Percentiles rank a stretch among this genome's conserved stretches.
Evolutionary conservation across 2,113 vertebrate species (phyloP).

Genomic region (Chamaetylas fuelleborni): DNA sequence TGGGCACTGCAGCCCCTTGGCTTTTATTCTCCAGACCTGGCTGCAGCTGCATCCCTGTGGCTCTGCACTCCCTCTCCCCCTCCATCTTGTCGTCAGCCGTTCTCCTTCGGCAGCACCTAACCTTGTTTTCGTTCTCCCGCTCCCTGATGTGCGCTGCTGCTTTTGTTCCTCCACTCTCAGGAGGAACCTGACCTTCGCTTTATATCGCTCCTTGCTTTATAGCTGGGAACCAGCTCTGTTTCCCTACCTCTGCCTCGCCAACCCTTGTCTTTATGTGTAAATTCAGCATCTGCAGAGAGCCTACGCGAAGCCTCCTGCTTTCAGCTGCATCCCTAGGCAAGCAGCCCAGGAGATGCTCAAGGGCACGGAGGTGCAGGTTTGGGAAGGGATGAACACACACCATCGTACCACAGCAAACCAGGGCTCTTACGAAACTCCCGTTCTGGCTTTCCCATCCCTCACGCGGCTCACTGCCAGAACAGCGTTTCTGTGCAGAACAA

Average conservation of each 20-base stretch:
- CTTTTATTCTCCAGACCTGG: not conserved
- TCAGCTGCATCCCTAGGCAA: not conserved
- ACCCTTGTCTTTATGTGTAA: not conserved
- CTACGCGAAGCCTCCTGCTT: fast-evolving
- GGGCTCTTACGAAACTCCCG: not conserved
- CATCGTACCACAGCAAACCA: not conserved
- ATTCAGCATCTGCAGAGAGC: not conserved
- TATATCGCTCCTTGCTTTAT: not conserved
- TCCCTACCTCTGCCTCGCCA: not conserved
- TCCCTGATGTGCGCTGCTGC: not conserved
- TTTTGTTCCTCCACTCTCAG: not conserved
- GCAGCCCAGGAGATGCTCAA: not conserved
- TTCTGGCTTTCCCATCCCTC: not conserved
- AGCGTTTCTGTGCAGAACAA: not conserved
- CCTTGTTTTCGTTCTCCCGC: not conserved
- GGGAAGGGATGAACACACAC: not conserved
- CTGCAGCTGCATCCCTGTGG: not conserved
- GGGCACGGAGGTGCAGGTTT: not conserved
- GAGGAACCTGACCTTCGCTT: not conserved
- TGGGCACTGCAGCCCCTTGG: not conserved
- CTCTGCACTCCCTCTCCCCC: not conserved
- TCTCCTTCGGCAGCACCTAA: not conserved
- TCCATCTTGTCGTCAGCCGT: not conserved
- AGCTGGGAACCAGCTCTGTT: not conserved
- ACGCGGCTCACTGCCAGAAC: not conserved